These are phyloP conservation scores for Sacculina carcini DNA, from an alignment of 2,888 invertebrate species.

Conservation along the genomic window DNA sequence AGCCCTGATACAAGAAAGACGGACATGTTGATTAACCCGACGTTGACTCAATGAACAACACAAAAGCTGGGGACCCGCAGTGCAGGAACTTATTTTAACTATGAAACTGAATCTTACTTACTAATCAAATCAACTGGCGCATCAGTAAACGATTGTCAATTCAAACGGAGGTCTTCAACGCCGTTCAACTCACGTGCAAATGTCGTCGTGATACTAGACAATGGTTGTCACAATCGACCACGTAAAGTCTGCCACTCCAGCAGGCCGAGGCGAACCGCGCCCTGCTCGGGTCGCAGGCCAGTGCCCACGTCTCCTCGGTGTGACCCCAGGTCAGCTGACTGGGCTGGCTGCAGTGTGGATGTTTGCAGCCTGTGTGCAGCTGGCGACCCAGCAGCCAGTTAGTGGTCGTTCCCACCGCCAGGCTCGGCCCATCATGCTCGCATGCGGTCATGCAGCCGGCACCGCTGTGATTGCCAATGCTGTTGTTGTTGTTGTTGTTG, in stretches of 20 bases:
- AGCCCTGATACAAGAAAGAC: conserved; percentile 29
- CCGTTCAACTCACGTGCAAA: conserved; percentile 29
- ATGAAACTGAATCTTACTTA: too few relatives aligned
- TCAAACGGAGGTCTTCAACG: too few relatives aligned
- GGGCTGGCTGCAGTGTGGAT: conserved; percentile 27
- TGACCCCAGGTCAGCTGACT: conserved; percentile 32
- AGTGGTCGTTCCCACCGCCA: conserved; percentile 56
- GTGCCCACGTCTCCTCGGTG: conserved; percentile 65
- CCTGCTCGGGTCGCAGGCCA: conserved; percentile 50
- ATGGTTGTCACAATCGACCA: conserved; percentile 68
- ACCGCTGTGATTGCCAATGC: too few relatives aligned
- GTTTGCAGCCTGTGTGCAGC: conserved; percentile 54
- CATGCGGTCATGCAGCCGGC: too few relatives aligned
- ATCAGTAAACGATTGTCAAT: too few relatives aligned
- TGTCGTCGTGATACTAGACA: conserved; percentile 71
- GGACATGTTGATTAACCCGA: not conserved
- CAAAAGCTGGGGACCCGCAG: too few relatives aligned
- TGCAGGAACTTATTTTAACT: too few relatives aligned
- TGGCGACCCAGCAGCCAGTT: conserved; percentile 32
- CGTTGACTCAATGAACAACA: not conserved
- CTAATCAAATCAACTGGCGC: too few relatives aligned
- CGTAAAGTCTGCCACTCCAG: conserved; percentile 45
- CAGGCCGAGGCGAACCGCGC: conserved; percentile 66
- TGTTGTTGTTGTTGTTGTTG: too few relatives aligned
- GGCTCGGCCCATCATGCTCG: too few relatives aligned